Evolutionary conservation across 2,888 invertebrate genomes (phyloP).

Genomic region (Cotesia congregata): DNA sequence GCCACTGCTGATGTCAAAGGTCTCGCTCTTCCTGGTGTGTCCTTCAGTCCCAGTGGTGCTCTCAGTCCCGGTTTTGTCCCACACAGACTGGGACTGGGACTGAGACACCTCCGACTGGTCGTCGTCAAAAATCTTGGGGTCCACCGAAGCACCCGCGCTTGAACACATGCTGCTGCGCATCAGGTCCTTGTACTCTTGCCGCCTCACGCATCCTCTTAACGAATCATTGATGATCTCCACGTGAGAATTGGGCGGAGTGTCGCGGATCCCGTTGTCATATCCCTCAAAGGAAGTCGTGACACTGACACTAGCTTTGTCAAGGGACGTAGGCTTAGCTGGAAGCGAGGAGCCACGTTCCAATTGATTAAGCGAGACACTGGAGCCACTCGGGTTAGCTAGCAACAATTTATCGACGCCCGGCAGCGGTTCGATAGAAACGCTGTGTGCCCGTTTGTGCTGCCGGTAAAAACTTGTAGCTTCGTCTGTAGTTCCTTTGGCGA

Average conservation of each 20-base stretch:
- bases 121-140: constrained; percentile 54
- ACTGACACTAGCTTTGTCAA: neutral
- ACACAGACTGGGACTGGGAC: constrained; percentile 50
- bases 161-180: constrained; percentile 42
- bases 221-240: constrained; percentile 61
- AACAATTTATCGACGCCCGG: constrained; percentile 58
- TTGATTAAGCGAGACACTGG: constrained; percentile 64
- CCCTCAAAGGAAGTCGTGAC: constrained; percentile 59
- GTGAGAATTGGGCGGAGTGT: constrained; percentile 68
- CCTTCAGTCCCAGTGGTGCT: constrained; percentile 62
- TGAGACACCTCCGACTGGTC: constrained; percentile 58
- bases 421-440: constrained; percentile 67
- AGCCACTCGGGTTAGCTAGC: constrained; percentile 58
- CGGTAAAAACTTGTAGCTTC: constrained; percentile 59
- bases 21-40: constrained; percentile 65
- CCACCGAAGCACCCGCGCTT: constrained; percentile 35
- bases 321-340: neutral
- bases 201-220: constrained; percentile 53
- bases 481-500: constrained; percentile 41
- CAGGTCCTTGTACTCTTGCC: constrained; percentile 58
- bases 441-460: constrained; percentile 71
- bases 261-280: constrained; percentile 62
- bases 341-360: constrained; percentile 51
- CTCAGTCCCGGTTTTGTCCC: constrained; percentile 63
- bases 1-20: constrained; percentile 66